A percentile compares a stretch with the other conserved stretches of the same genome.
Conservation (phyloP, 2,797 vertebrate genomes). For the Hippopotamyrus pictus region DNA sequence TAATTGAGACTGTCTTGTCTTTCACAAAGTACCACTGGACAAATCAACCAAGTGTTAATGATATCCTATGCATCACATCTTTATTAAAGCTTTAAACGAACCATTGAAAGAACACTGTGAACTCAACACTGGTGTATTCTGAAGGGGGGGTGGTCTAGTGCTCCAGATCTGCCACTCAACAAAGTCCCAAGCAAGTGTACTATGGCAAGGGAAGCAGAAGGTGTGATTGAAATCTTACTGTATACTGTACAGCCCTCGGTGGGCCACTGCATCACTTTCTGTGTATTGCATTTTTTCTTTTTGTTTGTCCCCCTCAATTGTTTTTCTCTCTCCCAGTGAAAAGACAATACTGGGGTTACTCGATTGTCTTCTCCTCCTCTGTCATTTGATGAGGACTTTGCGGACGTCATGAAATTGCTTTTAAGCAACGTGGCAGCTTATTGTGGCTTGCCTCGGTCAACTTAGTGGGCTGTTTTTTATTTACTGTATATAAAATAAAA, state of each 20-base stretch:
- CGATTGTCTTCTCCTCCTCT: background rate
- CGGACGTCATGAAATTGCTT: conserved; percentile 36
- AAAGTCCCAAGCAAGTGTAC: background rate
- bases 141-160: conserved; percentile 20
- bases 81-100: conserved; percentile 60
- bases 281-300: conserved; percentile 16
- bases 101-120: conserved; percentile 64
- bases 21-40: conserved; percentile 56
- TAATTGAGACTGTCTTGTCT: conserved; percentile 40
- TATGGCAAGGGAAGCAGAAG: conserved; percentile 13
- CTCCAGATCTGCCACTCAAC: conserved; percentile 16
- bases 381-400: conserved; percentile 28
- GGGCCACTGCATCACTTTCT: conserved; percentile 35
- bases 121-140: conserved; percentile 55
- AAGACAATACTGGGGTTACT: background rate
- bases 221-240: conserved; percentile 42
- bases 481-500: conserved; percentile 77
- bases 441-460: conserved; percentile 54
- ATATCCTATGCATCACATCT: conserved; percentile 58
- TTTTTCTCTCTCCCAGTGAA: conserved; percentile 30
- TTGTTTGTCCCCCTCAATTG: background rate
- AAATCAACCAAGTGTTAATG: conserved; percentile 45
- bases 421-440: conserved; percentile 54
- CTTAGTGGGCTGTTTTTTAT: conserved; percentile 64
- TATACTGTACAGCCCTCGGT: conserved; percentile 42